Percentiles rank a stretch among this genome's conserved stretches.
These are phyloP conservation scores for Andrena marginata DNA, from an alignment of 2,888 invertebrate genomes.

Conservation along the genomic window DNA sequence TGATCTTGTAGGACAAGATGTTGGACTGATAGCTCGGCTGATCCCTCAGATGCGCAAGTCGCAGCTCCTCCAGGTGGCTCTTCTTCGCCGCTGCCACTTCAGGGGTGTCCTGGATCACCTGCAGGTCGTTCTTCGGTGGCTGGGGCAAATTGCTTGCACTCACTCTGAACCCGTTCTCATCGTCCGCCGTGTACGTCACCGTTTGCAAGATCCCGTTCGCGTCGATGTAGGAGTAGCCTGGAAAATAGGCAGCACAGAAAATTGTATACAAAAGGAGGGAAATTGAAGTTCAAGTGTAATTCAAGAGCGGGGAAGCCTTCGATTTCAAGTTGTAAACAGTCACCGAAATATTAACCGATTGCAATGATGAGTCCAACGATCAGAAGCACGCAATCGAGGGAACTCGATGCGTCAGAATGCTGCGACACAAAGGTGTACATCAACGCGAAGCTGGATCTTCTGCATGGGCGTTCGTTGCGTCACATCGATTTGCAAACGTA, in stretches of 20 bases:
- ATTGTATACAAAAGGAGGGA: background rate
- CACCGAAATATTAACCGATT: conserved; percentile 7
- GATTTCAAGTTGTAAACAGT: background rate
- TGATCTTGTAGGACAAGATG: conserved; percentile 67
- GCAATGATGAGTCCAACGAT: background rate
- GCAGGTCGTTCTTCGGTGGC: conserved; percentile 73
- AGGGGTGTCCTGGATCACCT: conserved; percentile 84
- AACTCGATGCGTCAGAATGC: background rate
- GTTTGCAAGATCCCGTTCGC: conserved; percentile 88
- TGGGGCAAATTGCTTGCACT: conserved; percentile 87
- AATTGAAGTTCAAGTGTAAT: background rate
- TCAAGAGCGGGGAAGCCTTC: background rate
- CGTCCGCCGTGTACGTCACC: conserved; percentile 88
- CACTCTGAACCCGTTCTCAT: conserved; percentile 88
- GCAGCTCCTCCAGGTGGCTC: conserved; percentile 81
- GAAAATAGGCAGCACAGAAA: no score
- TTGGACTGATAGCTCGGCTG: conserved; percentile 58
- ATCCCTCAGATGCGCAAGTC: conserved; percentile 49
- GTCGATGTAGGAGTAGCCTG: conserved; percentile 89
- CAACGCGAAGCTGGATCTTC: conserved; percentile 33
- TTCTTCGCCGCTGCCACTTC: conserved; percentile 85
- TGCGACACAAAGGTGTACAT: background rate
- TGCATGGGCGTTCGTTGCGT: conserved; percentile 67
- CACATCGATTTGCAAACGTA: conserved; percentile 56
- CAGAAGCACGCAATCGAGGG: background rate